Conservation (phyloP, 2,113 vertebrate genomes). For the Periophthalmus modestus region DNA sequence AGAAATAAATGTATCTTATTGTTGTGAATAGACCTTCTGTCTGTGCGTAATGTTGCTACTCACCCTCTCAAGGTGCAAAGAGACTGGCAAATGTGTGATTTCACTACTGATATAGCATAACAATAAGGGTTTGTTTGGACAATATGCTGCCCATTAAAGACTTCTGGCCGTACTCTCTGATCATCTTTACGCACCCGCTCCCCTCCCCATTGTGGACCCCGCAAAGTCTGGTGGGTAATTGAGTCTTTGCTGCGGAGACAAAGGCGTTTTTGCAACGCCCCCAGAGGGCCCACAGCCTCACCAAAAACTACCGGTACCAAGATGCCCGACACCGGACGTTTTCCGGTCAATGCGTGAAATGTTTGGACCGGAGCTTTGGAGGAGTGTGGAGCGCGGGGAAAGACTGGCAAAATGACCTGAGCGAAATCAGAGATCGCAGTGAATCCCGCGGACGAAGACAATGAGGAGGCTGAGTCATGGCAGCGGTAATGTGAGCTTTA, state of each 20-base stretch:
- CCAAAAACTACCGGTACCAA: constrained; percentile 75
- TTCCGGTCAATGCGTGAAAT: constrained; percentile 74
- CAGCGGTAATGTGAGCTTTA: constrained; percentile 42
- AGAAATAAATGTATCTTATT: not conserved
- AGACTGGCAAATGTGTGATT: not conserved
- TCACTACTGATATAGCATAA: not conserved
- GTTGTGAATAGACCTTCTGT: not conserved
- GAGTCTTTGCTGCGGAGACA: constrained; percentile 52
- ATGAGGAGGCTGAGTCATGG: constrained; percentile 32
- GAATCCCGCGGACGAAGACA: constrained; percentile 41
- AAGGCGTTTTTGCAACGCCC: constrained; percentile 17
- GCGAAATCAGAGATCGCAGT: constrained; percentile 42
- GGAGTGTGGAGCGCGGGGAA: constrained; percentile 53
- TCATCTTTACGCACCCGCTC: not conserved
- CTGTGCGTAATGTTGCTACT: too few relatives aligned
- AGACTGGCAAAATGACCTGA: constrained; percentile 51
- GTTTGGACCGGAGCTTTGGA: constrained; percentile 68
- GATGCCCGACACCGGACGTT: constrained; percentile 49
- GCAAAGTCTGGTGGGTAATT: constrained; percentile 67
- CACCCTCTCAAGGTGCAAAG: not conserved
- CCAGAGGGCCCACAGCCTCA: constrained; percentile 32
- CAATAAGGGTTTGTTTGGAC: not conserved
- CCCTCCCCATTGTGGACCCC: constrained; percentile 8
- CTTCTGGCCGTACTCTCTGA: constrained; percentile 6
- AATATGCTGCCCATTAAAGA: not conserved